Percentiles rank a stretch among this genome's conserved stretches.
These are phyloP conservation scores for Lota lota DNA, from an alignment of 2,113 vertebrate species.

Conservation along the genomic window DNA sequence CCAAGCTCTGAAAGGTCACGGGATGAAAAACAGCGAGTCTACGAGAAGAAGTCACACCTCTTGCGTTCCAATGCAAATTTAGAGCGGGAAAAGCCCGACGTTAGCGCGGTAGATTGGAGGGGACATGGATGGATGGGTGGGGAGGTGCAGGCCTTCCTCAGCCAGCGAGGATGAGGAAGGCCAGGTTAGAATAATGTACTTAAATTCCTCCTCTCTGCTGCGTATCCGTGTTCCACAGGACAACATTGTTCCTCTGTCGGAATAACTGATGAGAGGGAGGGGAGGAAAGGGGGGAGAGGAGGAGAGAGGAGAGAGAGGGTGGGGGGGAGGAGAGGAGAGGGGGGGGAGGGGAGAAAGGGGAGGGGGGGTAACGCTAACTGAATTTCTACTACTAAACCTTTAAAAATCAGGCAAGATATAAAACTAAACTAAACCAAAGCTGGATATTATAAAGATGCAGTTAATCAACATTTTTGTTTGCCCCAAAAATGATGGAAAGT, in stretches of 20 bases:
- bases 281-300: conserved; percentile 47
- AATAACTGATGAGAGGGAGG: conserved; percentile 61
- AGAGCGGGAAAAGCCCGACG: conserved; percentile 8
- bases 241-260: conserved; percentile 56
- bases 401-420: too few relatives aligned
- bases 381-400: too few relatives aligned
- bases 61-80: conserved; percentile 26
- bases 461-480: too few relatives aligned
- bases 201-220: conserved; percentile 52
- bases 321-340: too few relatives aligned
- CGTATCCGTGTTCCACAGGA: conserved; percentile 61
- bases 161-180: conserved; percentile 62
- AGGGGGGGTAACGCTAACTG: too few relatives aligned
- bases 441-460: too few relatives aligned
- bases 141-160: conserved; percentile 47
- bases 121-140: conserved; percentile 1
- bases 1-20: conserved; percentile 45
- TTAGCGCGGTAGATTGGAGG: too few relatives aligned
- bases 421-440: too few relatives aligned
- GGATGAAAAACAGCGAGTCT: conserved; percentile 7
- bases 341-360: too few relatives aligned
- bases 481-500: too few relatives aligned
- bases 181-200: conserved; percentile 56
- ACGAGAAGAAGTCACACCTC: conserved; percentile 33
- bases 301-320: not conserved